A percentile compares a stretch with the other conserved stretches of the same genome.
These are phyloP conservation scores for Morinoia aosen DNA, from an alignment of 2,888 invertebrate genomes.

Conservation along the genomic window DNA sequence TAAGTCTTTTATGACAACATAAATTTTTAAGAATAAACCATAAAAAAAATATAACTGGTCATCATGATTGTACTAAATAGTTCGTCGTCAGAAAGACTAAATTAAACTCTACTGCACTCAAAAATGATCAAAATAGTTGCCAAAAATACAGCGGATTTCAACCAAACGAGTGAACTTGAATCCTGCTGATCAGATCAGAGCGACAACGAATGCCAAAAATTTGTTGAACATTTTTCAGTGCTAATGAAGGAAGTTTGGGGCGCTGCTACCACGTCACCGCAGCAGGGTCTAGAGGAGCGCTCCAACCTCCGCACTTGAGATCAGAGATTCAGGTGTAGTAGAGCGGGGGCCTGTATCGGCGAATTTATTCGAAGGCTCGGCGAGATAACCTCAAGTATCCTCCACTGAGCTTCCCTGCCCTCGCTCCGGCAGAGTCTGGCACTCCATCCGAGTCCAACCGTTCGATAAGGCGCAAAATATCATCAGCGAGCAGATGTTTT, in stretches of 20 bases:
- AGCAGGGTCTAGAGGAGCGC: not conserved
- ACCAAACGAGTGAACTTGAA: not conserved
- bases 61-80: too few relatives aligned
- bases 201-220: not conserved
- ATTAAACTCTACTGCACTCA: not conserved
- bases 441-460: not conserved
- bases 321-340: not conserved
- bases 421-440: not conserved
- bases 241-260: not conserved
- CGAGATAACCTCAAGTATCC: slow-evolving; percentile 17
- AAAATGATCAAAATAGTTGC: not conserved
- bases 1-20: too few relatives aligned
- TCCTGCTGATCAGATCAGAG: not conserved
- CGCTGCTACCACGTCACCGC: not conserved
- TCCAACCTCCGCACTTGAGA: not conserved
- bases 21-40: too few relatives aligned
- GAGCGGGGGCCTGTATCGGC: not conserved
- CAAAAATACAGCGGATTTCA: not conserved
- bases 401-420: not conserved
- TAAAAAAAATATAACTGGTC: too few relatives aligned
- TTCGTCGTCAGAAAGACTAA: too few relatives aligned
- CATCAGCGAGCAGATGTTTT: not conserved
- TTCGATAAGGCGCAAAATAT: not conserved
- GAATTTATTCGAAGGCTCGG: not conserved
- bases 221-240: not conserved